phyloP scores from a whole-genome alignment of 2,888 invertebrate genomes.

The Cryptocephalus moraei region DNA sequence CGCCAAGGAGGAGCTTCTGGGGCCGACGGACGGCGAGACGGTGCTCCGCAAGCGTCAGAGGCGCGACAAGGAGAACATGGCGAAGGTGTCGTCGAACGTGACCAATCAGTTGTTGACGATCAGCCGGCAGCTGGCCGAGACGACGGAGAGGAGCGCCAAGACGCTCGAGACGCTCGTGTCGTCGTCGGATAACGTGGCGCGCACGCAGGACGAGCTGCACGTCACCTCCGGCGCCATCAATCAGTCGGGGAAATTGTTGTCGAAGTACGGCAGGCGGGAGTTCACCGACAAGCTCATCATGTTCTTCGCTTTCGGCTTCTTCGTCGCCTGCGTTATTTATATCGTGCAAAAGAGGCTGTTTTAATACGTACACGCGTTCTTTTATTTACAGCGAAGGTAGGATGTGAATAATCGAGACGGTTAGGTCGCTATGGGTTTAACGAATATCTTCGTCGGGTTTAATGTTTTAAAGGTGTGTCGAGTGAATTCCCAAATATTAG shows the following conservation, averaged over 20 bases:
- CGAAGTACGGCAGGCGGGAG: conserved; percentile 89
- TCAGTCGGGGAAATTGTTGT: conserved; percentile 82
- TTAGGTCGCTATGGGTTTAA: no score
- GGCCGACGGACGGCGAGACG: conserved; percentile 43
- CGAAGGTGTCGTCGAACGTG: conserved; percentile 64
- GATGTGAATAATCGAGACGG: no score
- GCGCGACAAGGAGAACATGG: conserved; percentile 54
- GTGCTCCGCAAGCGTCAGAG: conserved; percentile 51
- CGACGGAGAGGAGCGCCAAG: conserved; percentile 76
- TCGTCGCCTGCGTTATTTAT: conserved; percentile 83
- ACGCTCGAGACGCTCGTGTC: conserved; percentile 69
- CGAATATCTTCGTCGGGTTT: no score
- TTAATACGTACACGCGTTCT: conserved; percentile 31
- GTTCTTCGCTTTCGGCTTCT: conserved; percentile 78
- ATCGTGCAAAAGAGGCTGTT: conserved; percentile 85
- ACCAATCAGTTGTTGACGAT: conserved; percentile 79
- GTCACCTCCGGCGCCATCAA: conserved; percentile 79
- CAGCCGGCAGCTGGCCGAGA: conserved; percentile 76
- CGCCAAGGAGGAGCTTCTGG: conserved; percentile 60
- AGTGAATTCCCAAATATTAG: no score
- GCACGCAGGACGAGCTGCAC: conserved; percentile 72
- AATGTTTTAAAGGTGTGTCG: no score
- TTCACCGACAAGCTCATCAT: conserved; percentile 90
- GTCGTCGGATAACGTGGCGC: conserved; percentile 58
- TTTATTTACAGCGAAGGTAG: no score